Evolutionary conservation across 2,113 vertebrate species (phyloP), one percentile per base, ranked within the genome.

Genomic region (Lonchura striata): DNA sequence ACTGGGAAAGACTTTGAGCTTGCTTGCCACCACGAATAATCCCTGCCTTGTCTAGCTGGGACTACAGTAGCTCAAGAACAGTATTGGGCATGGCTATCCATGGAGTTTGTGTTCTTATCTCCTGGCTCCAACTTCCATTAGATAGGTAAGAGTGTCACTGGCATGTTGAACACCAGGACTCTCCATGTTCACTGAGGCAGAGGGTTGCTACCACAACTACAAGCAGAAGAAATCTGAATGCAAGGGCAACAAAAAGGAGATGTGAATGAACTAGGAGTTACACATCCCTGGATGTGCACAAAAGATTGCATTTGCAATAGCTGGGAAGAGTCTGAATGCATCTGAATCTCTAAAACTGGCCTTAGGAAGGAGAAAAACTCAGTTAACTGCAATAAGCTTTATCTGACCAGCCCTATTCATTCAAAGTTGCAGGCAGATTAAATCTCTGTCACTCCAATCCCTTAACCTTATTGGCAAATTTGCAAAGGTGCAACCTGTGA

Each of bases 121-220:
- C 11, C 15, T 54, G 35, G 10, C 17, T 91, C 39, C 61, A 31
- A 7, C 16, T 49, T 42, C 20, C 44, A 49, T 49, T 44, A n/a
- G 6, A 39, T 19, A 46, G 20, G n/a, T 41, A 20, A 35, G 21
- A 56, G 11, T 23, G 35, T 25, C 28, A n/a, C 33, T 49, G 57
- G 23, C 6, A 9, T 1, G 0, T 52, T 79, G 37, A 57, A 13
- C 20, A 79, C 16, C 1, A 1, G 15, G 60, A 68, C 16, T 56
- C 20, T 35, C 20, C 30, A 7, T 21, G n/a, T n/a, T 79, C 27
- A 59, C 39, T 42, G 31, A 64, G 44, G 44, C 24, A 70, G 20
- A 59, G 39, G 39, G 57, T 53, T 63, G 9, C 49, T 52, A 35
- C 60, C 31, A 30, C 14, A 83, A n/a, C 25, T 84, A 10, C 22